These are phyloP conservation scores for Steinernema hermaphroditum DNA, from an alignment of 2,888 invertebrate species.

Conservation along the genomic window DNA sequence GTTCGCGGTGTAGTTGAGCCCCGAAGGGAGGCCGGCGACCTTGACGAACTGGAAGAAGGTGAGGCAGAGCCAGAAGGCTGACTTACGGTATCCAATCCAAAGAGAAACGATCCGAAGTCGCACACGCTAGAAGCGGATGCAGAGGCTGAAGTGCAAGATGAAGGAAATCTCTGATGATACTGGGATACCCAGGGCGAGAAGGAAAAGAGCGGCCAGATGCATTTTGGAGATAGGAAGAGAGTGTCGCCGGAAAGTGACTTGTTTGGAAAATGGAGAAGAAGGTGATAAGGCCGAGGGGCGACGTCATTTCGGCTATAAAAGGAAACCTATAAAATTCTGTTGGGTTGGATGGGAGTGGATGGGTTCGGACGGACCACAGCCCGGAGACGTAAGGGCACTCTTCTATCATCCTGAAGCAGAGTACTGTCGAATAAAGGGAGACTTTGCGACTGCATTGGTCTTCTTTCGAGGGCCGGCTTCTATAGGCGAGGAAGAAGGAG, in stretches of 20 bases:
- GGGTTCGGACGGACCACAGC: too few species aligned
- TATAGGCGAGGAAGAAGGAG: too few species aligned
- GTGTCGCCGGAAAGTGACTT: too few species aligned
- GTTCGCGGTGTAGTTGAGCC: background rate
- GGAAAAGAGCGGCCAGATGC: background rate
- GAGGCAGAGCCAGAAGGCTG: background rate
- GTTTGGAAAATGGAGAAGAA: background rate
- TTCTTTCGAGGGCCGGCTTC: too few species aligned
- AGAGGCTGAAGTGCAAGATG: background rate
- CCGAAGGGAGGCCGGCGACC: background rate
- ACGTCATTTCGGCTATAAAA: background rate
- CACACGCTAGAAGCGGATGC: background rate
- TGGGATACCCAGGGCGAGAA: background rate
- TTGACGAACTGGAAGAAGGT: background rate
- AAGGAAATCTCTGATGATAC: too few species aligned
- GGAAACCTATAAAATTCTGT: constrained; percentile 5
- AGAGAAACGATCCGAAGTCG: background rate
- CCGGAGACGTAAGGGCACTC: too few species aligned
- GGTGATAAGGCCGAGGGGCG: background rate
- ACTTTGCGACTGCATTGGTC: too few species aligned
- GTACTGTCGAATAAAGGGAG: too few species aligned
- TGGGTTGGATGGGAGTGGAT: background rate
- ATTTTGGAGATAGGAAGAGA: background rate
- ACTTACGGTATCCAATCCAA: background rate
- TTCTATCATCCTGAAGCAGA: too few species aligned